These are phyloP conservation scores for Strigamia transsilvanica DNA, from an alignment of 2,888 invertebrate species.

Conservation along the genomic window DNA sequence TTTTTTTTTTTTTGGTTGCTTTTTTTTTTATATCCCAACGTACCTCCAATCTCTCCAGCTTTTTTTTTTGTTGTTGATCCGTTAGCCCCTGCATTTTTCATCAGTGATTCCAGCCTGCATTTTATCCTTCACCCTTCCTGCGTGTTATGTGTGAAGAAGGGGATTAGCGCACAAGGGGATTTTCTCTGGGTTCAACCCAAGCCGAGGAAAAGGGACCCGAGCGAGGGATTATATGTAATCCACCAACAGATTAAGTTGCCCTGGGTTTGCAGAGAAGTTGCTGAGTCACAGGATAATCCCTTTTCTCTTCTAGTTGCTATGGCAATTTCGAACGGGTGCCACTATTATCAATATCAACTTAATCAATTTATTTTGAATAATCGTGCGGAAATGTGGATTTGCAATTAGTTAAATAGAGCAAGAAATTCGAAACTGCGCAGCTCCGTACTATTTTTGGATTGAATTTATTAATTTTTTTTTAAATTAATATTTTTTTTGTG, in stretches of 20 bases:
- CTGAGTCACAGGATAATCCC: conserved; percentile 49
- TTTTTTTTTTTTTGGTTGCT: neutral
- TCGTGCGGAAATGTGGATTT: no score
- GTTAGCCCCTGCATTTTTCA: conserved; percentile 57
- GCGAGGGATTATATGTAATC: conserved; percentile 36
- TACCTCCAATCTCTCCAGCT: conserved; percentile 55
- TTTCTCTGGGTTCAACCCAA: conserved; percentile 42
- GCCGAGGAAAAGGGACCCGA: conserved; percentile 24
- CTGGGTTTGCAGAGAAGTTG: conserved; percentile 51
- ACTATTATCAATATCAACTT: neutral
- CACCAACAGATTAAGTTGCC: conserved; percentile 39
- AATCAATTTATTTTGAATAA: no score
- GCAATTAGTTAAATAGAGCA: no score
- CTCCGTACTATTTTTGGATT: no score
- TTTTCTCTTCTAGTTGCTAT: conserved; percentile 17
- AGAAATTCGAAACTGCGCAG: no score
- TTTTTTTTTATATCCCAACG: conserved; percentile 51
- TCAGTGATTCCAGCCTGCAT: conserved; percentile 56
- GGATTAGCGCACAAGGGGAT: conserved; percentile 37
- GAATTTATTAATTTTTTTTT: no score
- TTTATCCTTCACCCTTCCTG: conserved; percentile 51
- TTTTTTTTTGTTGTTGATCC: conserved; percentile 55
- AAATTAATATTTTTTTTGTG: no score
- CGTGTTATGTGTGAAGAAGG: conserved; percentile 46
- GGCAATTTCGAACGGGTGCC: neutral